Conservation (phyloP, 1,140 invertebrate genomes). For the Pseudomyrmex flavicornis region DNA sequence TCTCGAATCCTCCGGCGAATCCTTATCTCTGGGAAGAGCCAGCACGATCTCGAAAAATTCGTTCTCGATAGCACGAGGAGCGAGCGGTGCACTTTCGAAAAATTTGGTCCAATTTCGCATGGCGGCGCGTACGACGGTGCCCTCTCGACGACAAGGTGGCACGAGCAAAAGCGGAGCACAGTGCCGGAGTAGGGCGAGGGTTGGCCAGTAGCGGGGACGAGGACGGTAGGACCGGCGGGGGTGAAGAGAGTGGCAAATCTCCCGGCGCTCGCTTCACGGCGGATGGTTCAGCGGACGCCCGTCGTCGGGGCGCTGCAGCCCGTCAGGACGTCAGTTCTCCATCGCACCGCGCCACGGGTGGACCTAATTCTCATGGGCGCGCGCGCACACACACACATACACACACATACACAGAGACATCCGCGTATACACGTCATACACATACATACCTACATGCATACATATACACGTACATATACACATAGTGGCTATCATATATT, state of each 20-base stretch:
- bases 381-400: constrained; percentile 14
- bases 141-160: constrained; percentile 59
- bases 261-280: constrained; percentile 64
- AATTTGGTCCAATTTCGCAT: constrained; percentile 26
- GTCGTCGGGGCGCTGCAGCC: constrained; percentile 78
- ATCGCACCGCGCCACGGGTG: constrained; percentile 76
- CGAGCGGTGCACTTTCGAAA: neutral
- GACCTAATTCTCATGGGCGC: constrained; percentile 47
- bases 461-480: neutral
- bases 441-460: neutral
- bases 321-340: constrained; percentile 78
- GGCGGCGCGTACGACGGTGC: constrained; percentile 52
- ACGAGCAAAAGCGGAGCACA: constrained; percentile 31
- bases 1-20: neutral
- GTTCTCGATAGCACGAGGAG: neutral
- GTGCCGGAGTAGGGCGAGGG: constrained; percentile 40
- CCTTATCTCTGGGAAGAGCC: neutral
- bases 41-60: constrained; percentile 5
- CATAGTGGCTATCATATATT: neutral
- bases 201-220: constrained; percentile 35
- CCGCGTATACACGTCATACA: neutral
- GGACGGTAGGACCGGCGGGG: constrained; percentile 14
- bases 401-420: constrained; percentile 10
- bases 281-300: constrained; percentile 76
- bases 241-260: constrained; percentile 63